A percentile compares a stretch with the other conserved stretches of the same genome.
Conservation (phyloP, 2,113 vertebrate genomes). For the Halcyon senegalensis region DNA sequence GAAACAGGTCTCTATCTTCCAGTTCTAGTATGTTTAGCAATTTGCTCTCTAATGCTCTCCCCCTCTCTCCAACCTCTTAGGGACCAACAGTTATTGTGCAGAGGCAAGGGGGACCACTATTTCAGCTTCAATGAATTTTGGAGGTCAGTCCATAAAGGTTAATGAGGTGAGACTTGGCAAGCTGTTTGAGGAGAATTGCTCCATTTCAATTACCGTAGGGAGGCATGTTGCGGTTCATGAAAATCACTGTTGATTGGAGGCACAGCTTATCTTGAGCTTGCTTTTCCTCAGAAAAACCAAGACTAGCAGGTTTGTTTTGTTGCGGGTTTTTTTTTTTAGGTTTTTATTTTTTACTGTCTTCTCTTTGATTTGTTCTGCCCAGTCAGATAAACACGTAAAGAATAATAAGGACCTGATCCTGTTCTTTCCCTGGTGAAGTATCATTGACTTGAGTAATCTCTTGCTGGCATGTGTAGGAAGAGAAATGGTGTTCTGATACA, state of each 20-base stretch:
- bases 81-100: not conserved
- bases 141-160: constrained; percentile 55
- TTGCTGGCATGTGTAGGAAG: not conserved
- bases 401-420: constrained; percentile 16
- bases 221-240: not conserved
- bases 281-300: constrained; percentile 10
- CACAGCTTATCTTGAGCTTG: constrained; percentile 6
- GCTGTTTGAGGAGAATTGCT: constrained; percentile 17
- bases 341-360: not conserved
- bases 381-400: not conserved
- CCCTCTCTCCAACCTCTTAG: not conserved
- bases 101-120: not conserved
- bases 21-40: not conserved
- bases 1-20: not conserved
- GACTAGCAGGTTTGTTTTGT: not conserved
- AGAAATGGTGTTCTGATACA: not conserved
- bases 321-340: too few species aligned
- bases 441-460: not conserved
- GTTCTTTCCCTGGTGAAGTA: not conserved
- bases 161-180: constrained; percentile 43
- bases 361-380: constrained; percentile 26
- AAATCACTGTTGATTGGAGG: constrained; percentile 26
- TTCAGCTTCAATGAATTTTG: constrained; percentile 54
- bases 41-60: not conserved
- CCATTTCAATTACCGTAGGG: constrained; percentile 21